Base-by-base conservation (phyloP, 1,140 invertebrate species). In the Leucophenga varia region DNA sequence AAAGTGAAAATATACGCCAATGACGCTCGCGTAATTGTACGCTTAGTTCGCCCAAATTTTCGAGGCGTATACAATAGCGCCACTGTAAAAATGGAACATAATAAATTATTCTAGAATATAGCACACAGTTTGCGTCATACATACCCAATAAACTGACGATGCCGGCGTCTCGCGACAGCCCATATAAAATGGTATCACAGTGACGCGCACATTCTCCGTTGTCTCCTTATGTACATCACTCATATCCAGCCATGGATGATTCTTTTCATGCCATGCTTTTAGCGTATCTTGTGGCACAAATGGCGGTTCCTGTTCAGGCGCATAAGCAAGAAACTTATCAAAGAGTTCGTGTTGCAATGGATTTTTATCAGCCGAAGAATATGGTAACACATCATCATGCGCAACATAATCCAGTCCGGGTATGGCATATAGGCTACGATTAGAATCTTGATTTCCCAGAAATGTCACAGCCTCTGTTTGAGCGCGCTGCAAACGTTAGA, bases 381-480 rank as follows among this genome's bases (percentile, higher is more conserved):
- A 94, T 1, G 91, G 91, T 57, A 93, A 83, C 48, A 94, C 89
- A 74, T 98, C 95, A 77, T 97, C 93, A 72, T 98, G 95, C 3
- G 93, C 90, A 14, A 97, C 93, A 79, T 98, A 98, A 79, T 98
- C 95, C 16, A 98, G 74, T 12, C 94, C 93, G 22, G 93, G 94
- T 59, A 97, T 95, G 1, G 94, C 93, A 78, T 97, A 97, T 7
- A 97, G 77, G 75, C 89, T 92, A 28, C 91, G 81, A 67, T 90
- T 95, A 13, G 91, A 94, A 74, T 97, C 93, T 76, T 96, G 93
- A 74, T 93, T 95, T 3, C 93, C 93, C 17, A 97, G 77, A 78
- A 98, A 97, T n/a, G 95, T 97, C 1, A 98, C 95, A 21, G 94
- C 91, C 80, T 97, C 94, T 31, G 93, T 95, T 80, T 97, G 94